Base-by-base conservation (phyloP, 2,888 invertebrate species). In the Empis stercorea region DNA sequence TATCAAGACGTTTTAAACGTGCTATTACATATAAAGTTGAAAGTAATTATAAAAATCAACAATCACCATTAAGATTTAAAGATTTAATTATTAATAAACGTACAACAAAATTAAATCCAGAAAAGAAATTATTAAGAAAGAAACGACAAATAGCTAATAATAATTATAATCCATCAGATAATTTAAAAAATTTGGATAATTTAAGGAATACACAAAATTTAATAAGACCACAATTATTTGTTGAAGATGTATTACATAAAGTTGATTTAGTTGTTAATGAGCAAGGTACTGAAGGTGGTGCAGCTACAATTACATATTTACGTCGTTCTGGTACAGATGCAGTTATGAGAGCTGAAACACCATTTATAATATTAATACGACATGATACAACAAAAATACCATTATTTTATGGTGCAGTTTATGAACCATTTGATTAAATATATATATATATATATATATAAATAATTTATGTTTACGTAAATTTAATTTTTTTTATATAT, bases 331-430 rank as follows among this genome's bases (percentile, higher is more conserved):
- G 78, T 0, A 71, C 71, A 10, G 70, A 71, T 56, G 61, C 71
- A 0, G 48, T 61, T 3, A 65, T 69, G 51, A 66, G 73, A 41
- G 79, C 76, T 4, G 78, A 84, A 56, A 72, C 76, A 43, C 84
- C 85, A 0, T 84, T 83, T 59, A 59, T 81, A 30, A 75, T 84
- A 56, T 73, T 82, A 57, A 78, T 84, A 50, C 72, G 79, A 52
- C 76, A 82, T 56, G 76, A 79, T 55, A 64, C 72, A 5, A 76
- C 80, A 6, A 75, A 75, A 52, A 60, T 79, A 4, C 72, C 79
- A 10, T 63, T 81, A 44, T 84, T 84, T 61, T 82, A 80, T 76
- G 83, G 81, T 1, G 69, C 76, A 11, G 72, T 82, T 4, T 74
- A 75, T 52, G 68, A 68, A 46, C 81, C 81, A n/a, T 7, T 27